A percentile compares a stretch with the other conserved stretches of the same genome.
These are phyloP conservation scores for Odocoileus hemionus DNA, from an alignment of 2,113 vertebrate species.

Conservation along the genomic window DNA sequence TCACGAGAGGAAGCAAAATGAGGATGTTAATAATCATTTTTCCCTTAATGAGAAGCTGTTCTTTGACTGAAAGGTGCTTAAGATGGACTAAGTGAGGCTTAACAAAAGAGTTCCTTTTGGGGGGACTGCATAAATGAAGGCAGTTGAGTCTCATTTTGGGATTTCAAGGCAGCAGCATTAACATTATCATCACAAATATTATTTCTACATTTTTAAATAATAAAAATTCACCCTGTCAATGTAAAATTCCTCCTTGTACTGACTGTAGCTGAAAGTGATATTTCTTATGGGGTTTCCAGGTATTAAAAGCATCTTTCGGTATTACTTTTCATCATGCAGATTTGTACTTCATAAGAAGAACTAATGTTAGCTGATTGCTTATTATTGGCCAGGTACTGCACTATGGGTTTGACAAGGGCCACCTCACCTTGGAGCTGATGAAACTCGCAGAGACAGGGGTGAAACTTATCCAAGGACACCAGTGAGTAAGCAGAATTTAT, in stretches of 20 bases:
- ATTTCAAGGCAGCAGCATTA: slow-evolving; percentile 75
- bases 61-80: slow-evolving; percentile 83
- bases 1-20: slow-evolving; percentile 86
- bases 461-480: not conserved
- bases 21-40: slow-evolving; percentile 86
- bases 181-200: slow-evolving; percentile 74
- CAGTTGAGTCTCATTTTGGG: slow-evolving; percentile 72
- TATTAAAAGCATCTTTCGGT: not conserved
- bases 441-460: not conserved
- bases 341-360: not conserved
- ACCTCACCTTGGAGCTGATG: not conserved
- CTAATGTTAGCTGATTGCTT: not conserved
- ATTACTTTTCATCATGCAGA: not conserved
- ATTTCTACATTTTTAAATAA: slow-evolving; percentile 78
- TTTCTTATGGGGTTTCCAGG: slow-evolving; percentile 51
- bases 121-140: slow-evolving; percentile 69
- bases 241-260: slow-evolving; percentile 68
- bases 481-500: not conserved
- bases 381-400: not conserved
- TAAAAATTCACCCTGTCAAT: slow-evolving; percentile 74
- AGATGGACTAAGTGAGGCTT: slow-evolving; percentile 80
- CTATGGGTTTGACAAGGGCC: not conserved
- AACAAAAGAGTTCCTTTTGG: slow-evolving; percentile 76
- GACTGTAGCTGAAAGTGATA: slow-evolving; percentile 64
- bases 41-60: slow-evolving; percentile 84